Percentiles rank a stretch among this genome's conserved stretches.
Conservation (phyloP, 2,113 vertebrate species). For the Hippocampus comes region DNA sequence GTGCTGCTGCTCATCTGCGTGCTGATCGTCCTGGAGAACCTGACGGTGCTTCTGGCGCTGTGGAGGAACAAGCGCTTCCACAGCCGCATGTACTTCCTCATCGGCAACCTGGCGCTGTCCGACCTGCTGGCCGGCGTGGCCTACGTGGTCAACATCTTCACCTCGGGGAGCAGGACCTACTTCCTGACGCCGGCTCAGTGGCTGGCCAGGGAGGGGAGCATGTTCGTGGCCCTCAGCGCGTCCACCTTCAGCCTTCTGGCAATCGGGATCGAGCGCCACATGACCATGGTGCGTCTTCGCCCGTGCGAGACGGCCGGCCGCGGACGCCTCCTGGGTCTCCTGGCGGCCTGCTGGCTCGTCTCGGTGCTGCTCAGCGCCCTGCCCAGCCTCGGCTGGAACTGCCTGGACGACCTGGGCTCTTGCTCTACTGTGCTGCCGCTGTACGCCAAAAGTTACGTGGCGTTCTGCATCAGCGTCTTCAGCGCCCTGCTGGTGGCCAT, state of each 20-base stretch:
- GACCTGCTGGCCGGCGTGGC: constrained; percentile 77
- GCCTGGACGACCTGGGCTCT: constrained; percentile 51
- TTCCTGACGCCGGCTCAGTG: constrained; percentile 71
- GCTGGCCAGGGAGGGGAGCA: constrained; percentile 76
- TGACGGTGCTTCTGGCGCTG: constrained; percentile 72
- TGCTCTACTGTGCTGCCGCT: constrained; percentile 78
- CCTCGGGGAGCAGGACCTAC: constrained; percentile 67
- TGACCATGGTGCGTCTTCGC: constrained; percentile 76
- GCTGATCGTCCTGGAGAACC: constrained; percentile 75
- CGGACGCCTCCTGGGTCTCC: constrained; percentile 65
- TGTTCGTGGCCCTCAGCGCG: constrained; percentile 77
- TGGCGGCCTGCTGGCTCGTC: constrained; percentile 74
- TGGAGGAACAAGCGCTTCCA: constrained; percentile 77
- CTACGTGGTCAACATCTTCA: constrained; percentile 75
- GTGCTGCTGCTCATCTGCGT: constrained; percentile 71
- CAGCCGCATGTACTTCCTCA: constrained; percentile 76
- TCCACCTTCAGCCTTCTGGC: constrained; percentile 77
- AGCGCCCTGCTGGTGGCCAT: constrained; percentile 71
- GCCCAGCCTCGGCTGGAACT: constrained; percentile 78
- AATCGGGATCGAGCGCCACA: constrained; percentile 76
- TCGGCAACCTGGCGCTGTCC: constrained; percentile 76
- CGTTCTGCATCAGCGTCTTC: constrained; percentile 77
- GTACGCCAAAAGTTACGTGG: constrained; percentile 74
- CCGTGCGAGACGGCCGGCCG: constrained; percentile 70
- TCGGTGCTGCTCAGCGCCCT: constrained; percentile 72